These are phyloP conservation scores for Ochlodes sylvanus DNA, from an alignment of 2,888 invertebrate species.

Conservation along the genomic window DNA sequence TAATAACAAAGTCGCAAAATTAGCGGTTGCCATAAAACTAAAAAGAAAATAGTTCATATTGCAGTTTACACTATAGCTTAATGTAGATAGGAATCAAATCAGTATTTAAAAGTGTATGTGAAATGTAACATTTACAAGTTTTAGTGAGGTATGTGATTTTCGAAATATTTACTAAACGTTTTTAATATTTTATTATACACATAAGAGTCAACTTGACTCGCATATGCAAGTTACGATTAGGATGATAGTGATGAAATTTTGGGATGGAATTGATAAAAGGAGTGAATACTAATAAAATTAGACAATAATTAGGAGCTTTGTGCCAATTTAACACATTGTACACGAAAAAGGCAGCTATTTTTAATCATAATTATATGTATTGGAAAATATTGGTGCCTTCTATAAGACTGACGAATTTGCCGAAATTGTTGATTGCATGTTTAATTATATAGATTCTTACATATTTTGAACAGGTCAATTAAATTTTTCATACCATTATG, in stretches of 20 bases:
- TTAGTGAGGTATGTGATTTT: slow-evolving; percentile 32
- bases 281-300: slow-evolving; percentile 39
- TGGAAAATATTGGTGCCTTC: slow-evolving; percentile 70
- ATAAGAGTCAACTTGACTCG: slow-evolving; percentile 1
- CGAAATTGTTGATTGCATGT: slow-evolving; percentile 35
- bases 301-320: slow-evolving; percentile 45
- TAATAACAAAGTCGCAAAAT: slow-evolving; percentile 31
- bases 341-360: slow-evolving; percentile 53
- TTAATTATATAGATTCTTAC: slow-evolving; percentile 9
- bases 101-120: slow-evolving; percentile 30
- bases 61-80: slow-evolving; percentile 3
- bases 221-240: neutral
- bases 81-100: slow-evolving; percentile 26
- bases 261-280: slow-evolving; percentile 25
- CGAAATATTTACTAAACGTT: slow-evolving; percentile 45
- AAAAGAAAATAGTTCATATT: slow-evolving; percentile 9
- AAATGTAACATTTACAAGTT: slow-evolving; percentile 27
- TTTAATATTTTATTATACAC: slow-evolving; percentile 41
- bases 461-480: slow-evolving; percentile 41
- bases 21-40: slow-evolving; percentile 29
- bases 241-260: neutral
- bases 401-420: slow-evolving; percentile 61
- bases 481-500: slow-evolving; percentile 26
- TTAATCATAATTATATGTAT: slow-evolving; percentile 53
- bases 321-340: slow-evolving; percentile 38